phyloP scores from a whole-genome alignment of 1,140 invertebrate species.

The Drosophila lowei region DNA sequence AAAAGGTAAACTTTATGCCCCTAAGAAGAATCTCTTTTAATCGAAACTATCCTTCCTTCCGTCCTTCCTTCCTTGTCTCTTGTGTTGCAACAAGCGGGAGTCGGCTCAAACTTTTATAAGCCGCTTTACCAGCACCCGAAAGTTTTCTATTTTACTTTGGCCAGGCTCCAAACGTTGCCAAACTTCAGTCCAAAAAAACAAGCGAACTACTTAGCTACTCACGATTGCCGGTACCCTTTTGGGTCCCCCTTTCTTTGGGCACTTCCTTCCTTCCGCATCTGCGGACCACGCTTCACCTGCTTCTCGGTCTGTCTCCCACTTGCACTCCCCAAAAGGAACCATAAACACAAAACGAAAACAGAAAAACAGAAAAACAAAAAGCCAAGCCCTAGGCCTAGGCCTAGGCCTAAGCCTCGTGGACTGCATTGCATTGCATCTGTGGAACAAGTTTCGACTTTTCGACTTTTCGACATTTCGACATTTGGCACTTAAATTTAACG shows the following conservation, averaged over 20 bases:
- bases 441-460: constrained; percentile 52
- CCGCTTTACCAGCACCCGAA: constrained; percentile 21
- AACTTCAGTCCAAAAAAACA: constrained; percentile 29
- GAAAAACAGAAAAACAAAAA: constrained; percentile 44
- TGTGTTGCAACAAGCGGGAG: no score
- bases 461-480: constrained; percentile 63
- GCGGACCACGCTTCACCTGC: constrained; percentile 41
- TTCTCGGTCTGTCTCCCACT: constrained; percentile 10
- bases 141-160: constrained; percentile 24
- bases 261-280: constrained; percentile 39
- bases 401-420: constrained; percentile 17
- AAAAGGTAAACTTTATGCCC: no score
- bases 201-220: constrained; percentile 42
- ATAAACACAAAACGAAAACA: no score
- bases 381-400: constrained; percentile 36
- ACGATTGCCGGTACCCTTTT: not conserved
- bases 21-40: no score
- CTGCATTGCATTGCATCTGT: constrained; percentile 35
- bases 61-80: no score
- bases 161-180: constrained; percentile 41
- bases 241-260: not conserved
- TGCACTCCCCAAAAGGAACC: constrained; percentile 17
- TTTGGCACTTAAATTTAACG: constrained; percentile 80
- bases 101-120: constrained; percentile 26
- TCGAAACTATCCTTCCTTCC: no score